phyloP scores from a whole-genome alignment of 2,113 vertebrate genomes.

The Entomyzon cyanotis region DNA sequence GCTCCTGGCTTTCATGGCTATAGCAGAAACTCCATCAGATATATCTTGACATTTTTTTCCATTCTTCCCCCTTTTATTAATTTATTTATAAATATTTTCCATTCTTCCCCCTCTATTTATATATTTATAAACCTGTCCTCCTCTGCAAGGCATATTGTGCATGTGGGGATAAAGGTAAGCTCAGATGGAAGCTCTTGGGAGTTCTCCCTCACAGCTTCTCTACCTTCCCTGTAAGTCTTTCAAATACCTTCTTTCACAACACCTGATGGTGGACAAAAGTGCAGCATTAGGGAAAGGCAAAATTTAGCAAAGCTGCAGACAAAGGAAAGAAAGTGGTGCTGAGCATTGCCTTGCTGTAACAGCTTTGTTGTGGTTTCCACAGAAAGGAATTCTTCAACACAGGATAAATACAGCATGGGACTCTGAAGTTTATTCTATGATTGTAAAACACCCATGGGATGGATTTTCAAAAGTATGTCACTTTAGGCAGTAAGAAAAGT shows the following conservation, averaged over 20 bases:
- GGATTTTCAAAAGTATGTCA: background rate
- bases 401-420: background rate
- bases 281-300: background rate
- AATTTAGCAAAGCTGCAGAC: background rate
- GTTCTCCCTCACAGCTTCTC: background rate
- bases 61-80: conserved; percentile 8
- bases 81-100: conserved; percentile 51
- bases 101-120: conserved; percentile 22
- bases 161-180: conserved; percentile 30
- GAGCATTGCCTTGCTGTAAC: background rate
- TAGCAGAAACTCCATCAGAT: conserved; percentile 27
- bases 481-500: background rate
- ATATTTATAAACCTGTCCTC: conserved; percentile 48
- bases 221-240: background rate
- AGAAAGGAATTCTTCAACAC: background rate
- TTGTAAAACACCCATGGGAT: background rate
- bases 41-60: background rate
- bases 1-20: conserved; percentile 18
- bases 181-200: conserved; percentile 47
- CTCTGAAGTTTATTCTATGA: background rate
- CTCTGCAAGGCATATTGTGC: conserved; percentile 45
- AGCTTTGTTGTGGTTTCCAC: background rate
- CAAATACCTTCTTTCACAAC: background rate
- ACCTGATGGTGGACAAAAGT: background rate
- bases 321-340: background rate